Base-by-base conservation (phyloP, 2,888 invertebrate genomes). In the Nebria salina region DNA sequence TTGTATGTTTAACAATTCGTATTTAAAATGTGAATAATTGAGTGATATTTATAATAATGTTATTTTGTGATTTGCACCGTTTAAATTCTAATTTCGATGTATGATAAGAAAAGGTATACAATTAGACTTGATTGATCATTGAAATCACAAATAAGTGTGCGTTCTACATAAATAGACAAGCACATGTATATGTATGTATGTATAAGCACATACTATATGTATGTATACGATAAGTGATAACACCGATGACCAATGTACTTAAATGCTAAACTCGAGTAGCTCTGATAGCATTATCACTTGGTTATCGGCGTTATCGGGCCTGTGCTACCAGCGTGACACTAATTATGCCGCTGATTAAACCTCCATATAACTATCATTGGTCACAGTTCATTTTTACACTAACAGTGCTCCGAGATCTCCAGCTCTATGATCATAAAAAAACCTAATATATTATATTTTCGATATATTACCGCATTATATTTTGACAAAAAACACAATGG, bases 111-210 rank as follows among this genome's bases (percentile, higher is more conserved):
- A 34, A 34, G 34, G 5, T 34, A 5, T 34, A 34, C 2, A 34
- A 34, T 34, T 4, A 34, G 4, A 34, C 5, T 65, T 74, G 65
- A 66, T 54, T 25, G 54, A n/a, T 15, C 73, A 65, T 78, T 43
- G 65, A 78, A 78, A 42, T 78, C 78, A 78, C 78, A 43, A 73
- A 34, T 75, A 25, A n/a, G 42, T 73, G 76, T 65, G 76, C 72
- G 42, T 72, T n/a, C 6, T 72, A 82, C 82, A 83, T 85, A 85
- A 86, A 34, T 34, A 34, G 86, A 86, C 86, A 85, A 34, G 80
- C 86, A 85, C 83, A 85, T 86, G 85, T 85, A 85, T 86, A 87
- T 85, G 85, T 84, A 86, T 85, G 85, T 86, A 87, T 85, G 85
- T 84, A 86, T 68, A 43, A 34, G 4, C 34, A 34, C 34, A 34